Percentiles rank a stretch among this genome's conserved stretches.
phyloP scores from a whole-genome alignment of 2,888 invertebrate species.

The Sericinus montela region DNA sequence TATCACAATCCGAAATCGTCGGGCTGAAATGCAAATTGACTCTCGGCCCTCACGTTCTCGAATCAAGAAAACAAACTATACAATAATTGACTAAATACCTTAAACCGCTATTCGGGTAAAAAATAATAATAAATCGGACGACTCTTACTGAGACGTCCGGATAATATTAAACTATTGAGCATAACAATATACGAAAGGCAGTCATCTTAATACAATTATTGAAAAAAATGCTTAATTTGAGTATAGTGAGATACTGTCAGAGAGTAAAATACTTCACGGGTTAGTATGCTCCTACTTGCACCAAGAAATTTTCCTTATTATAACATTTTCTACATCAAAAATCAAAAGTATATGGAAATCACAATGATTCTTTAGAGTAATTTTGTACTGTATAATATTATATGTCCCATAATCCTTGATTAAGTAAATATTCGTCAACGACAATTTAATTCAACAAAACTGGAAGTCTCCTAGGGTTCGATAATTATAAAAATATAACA shows the following conservation, averaged over 20 bases:
- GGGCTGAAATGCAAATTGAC: slow-evolving; percentile 49
- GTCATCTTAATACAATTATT: slow-evolving; percentile 60
- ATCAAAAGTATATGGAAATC: no score
- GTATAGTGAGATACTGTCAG: slow-evolving; percentile 63
- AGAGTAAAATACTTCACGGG: slow-evolving; percentile 32
- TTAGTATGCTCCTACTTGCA: slow-evolving; percentile 16
- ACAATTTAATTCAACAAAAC: no score
- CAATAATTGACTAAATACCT: slow-evolving; percentile 78
- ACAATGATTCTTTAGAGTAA: no score
- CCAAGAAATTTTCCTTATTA: not conserved
- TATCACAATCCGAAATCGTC: slow-evolving; percentile 26
- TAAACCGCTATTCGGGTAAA: slow-evolving; percentile 58
- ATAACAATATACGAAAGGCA: slow-evolving; percentile 71
- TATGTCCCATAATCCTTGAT: no score
- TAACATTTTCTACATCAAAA: no score
- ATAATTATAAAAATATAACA: no score
- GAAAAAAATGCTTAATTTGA: slow-evolving; percentile 66
- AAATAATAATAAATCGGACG: slow-evolving; percentile 65
- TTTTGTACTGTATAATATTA: no score
- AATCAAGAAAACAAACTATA: slow-evolving; percentile 60
- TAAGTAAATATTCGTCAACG: no score
- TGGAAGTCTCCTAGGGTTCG: no score
- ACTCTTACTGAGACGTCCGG: slow-evolving; percentile 22
- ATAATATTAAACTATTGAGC: slow-evolving; percentile 70
- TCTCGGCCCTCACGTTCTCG: slow-evolving; percentile 48